Conservation (phyloP, 1,140 invertebrate genomes). For the Lepidostoma basale region DNA sequence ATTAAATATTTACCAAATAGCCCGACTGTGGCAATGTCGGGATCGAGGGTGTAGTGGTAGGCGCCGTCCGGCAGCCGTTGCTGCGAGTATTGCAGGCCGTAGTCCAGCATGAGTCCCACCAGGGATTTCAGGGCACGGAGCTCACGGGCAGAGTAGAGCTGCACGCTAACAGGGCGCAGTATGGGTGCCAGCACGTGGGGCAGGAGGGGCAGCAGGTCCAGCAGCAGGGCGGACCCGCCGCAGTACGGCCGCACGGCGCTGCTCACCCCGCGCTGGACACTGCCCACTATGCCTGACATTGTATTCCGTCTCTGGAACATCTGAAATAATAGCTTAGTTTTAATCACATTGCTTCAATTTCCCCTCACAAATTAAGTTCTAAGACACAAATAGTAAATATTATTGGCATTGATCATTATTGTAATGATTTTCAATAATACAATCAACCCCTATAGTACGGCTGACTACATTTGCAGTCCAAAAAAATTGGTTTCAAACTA, state of each 20-base stretch:
- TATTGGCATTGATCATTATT: too few relatives aligned
- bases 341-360: neutral
- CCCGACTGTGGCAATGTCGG: conserved; percentile 64
- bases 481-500: too few relatives aligned
- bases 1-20: conserved; percentile 49
- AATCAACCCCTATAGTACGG: too few relatives aligned
- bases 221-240: conserved; percentile 61
- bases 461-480: too few relatives aligned
- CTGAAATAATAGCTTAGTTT: conserved; percentile 55
- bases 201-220: conserved; percentile 78
- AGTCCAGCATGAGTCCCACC: conserved; percentile 87
- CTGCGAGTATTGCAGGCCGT: conserved; percentile 87
- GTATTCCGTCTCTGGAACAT: conserved; percentile 62
- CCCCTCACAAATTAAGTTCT: neutral
- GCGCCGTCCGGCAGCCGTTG: conserved; percentile 77
- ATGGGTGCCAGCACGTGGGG: conserved; percentile 77
- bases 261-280: conserved; percentile 68
- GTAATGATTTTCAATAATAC: too few relatives aligned
- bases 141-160: conserved; percentile 80
- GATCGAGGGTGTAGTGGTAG: conserved; percentile 83
- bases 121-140: conserved; percentile 72
- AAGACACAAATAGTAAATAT: neutral
- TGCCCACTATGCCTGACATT: conserved; percentile 64
- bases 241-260: conserved; percentile 66
- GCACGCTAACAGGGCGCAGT: conserved; percentile 75